Percentiles rank a stretch among this genome's conserved stretches.
phyloP scores from a whole-genome alignment of 2,797 vertebrate genomes.

The Tragelaphus eurycerus region DNA sequence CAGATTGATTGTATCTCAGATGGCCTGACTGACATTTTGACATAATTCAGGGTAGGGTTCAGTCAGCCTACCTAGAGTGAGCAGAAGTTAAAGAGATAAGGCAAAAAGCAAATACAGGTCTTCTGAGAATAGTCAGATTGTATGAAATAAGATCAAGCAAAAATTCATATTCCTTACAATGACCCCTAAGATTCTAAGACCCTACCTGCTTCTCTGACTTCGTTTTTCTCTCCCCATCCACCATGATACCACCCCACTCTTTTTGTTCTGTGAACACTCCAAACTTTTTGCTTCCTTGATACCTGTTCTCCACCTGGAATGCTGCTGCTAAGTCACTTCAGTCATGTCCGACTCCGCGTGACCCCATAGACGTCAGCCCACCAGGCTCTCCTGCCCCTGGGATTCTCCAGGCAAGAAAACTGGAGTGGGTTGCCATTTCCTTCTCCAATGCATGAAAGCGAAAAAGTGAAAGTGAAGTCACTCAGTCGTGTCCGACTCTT shows the following conservation, averaged over 20 bases:
- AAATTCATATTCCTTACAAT: not conserved
- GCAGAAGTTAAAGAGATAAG: not conserved
- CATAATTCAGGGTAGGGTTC: not conserved
- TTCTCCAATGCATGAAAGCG: too few relatives aligned
- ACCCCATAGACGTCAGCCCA: too few relatives aligned
- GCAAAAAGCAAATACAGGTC: not conserved
- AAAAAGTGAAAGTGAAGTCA: too few relatives aligned
- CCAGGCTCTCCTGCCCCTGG: too few relatives aligned
- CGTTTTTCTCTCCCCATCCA: not conserved
- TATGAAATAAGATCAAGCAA: constrained; percentile 4
- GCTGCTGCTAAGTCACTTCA: not conserved
- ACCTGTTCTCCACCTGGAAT: not conserved
- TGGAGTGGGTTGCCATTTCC: too few relatives aligned
- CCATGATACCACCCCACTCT: not conserved
- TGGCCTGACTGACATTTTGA: not conserved
- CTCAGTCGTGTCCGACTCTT: too few relatives aligned
- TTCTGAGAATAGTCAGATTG: not conserved
- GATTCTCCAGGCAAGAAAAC: too few relatives aligned
- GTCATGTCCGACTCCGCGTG: too few relatives aligned
- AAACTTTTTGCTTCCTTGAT: not conserved
- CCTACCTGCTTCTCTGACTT: not conserved
- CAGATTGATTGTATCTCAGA: not conserved
- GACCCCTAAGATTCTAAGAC: not conserved
- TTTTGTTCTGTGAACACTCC: not conserved
- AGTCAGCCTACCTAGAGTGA: not conserved